Base-by-base conservation (phyloP, 2,113 vertebrate species). In the Turdus rufiventris region DNA sequence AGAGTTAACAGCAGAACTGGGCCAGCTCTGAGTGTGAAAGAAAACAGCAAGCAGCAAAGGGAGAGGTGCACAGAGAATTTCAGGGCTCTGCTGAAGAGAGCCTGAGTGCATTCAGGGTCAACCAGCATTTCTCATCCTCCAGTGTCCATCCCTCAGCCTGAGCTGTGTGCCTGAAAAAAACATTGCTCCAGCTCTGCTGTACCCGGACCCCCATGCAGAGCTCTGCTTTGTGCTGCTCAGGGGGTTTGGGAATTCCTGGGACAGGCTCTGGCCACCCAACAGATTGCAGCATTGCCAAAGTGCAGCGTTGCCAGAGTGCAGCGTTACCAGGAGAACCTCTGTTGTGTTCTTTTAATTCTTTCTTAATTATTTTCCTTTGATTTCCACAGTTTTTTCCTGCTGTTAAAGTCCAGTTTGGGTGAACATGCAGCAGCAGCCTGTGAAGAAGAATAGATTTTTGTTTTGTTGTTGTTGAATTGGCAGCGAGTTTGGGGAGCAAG, bases 291-390 rank as follows among this genome's bases (percentile, higher is more conserved):
- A 0, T 28, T 95, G 76, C 91, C 80, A 76, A 60, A 92, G 60
- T 82, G 57, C 70, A 10, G 53, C 1, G 0, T 28, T 95, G 76
- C 89, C 77, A 71, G 70, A 92, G 61, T 8, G 12, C 77, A 0
- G 1, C 1, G 62, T 94, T 95, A 66, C 93, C 93, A 86, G 74
- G 94, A 96, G 91, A 97, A 54, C 88, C 3, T 4, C 1, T 14
- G 60, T 83, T 96, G 85, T 89, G 89, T 48, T 67, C 94, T 74
- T 93, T 74, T 96, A 96, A 97, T 97, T 91, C 94, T 88, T 70
- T 96, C 93, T 95, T 97, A 95, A 97, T 97, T 91, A 95, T 96
- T 96, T 97, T 93, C 91, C 84, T 42, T 67, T 34, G 0, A 29
- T 88, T 94, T 89, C 38, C 38, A 3, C 2, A 0, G 29, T 15